phyloP scores from a whole-genome alignment of 2,113 vertebrate genomes.

The Aviceda subcristata region DNA sequence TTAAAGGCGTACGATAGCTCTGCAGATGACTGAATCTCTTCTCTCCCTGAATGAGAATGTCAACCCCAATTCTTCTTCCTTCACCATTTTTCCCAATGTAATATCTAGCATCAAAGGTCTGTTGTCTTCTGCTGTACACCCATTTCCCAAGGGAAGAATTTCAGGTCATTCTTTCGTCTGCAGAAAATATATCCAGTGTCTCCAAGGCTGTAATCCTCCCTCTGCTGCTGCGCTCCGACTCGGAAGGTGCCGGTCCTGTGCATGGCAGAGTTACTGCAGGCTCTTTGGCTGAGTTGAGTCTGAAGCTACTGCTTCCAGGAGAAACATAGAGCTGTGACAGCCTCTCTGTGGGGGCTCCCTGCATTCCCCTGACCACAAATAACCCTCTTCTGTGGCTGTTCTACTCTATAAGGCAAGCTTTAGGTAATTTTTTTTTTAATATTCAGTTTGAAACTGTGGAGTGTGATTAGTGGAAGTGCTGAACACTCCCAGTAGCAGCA shows the following conservation, averaged over 20 bases:
- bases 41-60: neutral
- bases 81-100: neutral
- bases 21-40: neutral
- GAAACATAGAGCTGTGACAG: neutral
- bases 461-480: neutral
- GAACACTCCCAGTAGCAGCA: neutral
- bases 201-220: neutral
- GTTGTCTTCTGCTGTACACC: rapidly evolving
- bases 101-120: neutral
- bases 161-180: neutral
- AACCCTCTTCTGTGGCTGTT: neutral
- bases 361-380: neutral
- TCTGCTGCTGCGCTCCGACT: rapidly evolving
- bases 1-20: neutral
- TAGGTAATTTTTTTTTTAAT: neutral
- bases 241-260: neutral
- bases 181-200: neutral
- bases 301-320: neutral
- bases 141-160: neutral
- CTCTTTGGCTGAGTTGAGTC: neutral
- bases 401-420: neutral
- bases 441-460: neutral
- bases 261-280: neutral
- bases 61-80: neutral
- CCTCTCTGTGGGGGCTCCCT: neutral